Percentiles rank a stretch among this genome's conserved stretches.
These are phyloP conservation scores for Lasioglossum villosulum DNA, from an alignment of 2,888 invertebrate genomes.

Conservation along the genomic window DNA sequence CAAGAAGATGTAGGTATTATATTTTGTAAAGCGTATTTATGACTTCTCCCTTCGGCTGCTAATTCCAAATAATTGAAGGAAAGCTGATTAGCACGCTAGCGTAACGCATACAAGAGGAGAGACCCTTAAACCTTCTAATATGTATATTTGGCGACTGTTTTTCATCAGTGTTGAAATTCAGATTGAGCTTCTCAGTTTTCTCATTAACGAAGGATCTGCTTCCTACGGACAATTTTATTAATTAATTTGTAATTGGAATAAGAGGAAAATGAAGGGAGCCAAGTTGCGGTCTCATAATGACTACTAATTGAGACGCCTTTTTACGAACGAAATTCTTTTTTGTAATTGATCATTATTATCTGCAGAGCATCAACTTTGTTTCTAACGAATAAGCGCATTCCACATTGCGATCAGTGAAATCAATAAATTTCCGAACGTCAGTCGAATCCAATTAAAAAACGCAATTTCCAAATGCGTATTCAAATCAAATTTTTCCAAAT, in stretches of 20 bases:
- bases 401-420: background rate
- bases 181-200: slow-evolving; percentile 58
- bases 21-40: slow-evolving; percentile 34
- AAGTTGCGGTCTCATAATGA: slow-evolving; percentile 69
- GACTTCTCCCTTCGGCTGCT: slow-evolving; percentile 2
- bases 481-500: background rate
- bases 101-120: slow-evolving; percentile 20
- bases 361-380: background rate
- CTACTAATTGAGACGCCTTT: slow-evolving; percentile 74
- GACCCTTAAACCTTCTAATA: slow-evolving; percentile 25
- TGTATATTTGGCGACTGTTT: slow-evolving; percentile 48
- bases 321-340: slow-evolving; percentile 68
- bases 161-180: slow-evolving; percentile 52
- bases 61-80: slow-evolving; percentile 63
- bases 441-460: background rate
- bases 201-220: slow-evolving; percentile 63
- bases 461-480: background rate
- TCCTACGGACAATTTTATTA: slow-evolving; percentile 57
- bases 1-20: background rate
- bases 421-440: background rate
- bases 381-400: background rate
- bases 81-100: slow-evolving; percentile 64
- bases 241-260: slow-evolving; percentile 48
- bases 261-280: slow-evolving; percentile 30
- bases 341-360: background rate